Base-by-base conservation (phyloP, 2,797 vertebrate species). In the Chelmon rostratus region DNA sequence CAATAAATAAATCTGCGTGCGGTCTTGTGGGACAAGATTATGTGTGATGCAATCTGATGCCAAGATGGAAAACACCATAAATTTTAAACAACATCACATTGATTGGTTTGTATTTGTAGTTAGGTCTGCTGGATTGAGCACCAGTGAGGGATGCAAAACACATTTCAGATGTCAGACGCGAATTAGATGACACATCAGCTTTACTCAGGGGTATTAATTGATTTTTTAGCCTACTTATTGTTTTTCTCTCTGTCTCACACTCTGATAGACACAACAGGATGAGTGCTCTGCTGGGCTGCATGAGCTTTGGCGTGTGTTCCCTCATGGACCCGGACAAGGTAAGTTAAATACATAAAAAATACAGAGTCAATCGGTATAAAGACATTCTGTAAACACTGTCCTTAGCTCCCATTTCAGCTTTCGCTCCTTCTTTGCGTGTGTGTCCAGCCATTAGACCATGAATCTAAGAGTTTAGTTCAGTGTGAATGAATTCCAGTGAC, bases 291-390 rank as follows among this genome's bases (percentile, higher is more conserved):
- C 88, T 98, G 0, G 97, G 97, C 63, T 98, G 97, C 90, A 96
- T 97, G 96, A 98, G 97, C 92, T 98, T 98, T 1, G 96, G 97
- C 0, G 87, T 98, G 63, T 95, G 90, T 89, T 96, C 97, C 28
- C 95, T 98, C 42, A 91, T 96, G 93, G 90, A 91, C 79, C 88
- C 84, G 0, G 89, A 95, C 44, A 97, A 98, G 96, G 97, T 97
- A 87, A 56, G 83, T 78, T 72, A 65, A n/a, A n/a, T n/a, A n/a
- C n/a, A n/a, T n/a, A n/a, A n/a, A n/a, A 37, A 78, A 84, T 31
- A 31, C 10, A 19, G n/a, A 71, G 38, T 50, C 74, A 61, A 25
- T 8, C 31, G 31, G 5, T 74, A 52, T 19, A 53, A 72, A 74
- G 10, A 46, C n/a, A 13, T 82, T 86, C 37, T 68, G 50, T 78